Evolutionary conservation across 2,113 vertebrate species (phyloP), one percentile per base, ranked within the genome.

Genomic region (Calyptommatus sinebrachiatus): DNA sequence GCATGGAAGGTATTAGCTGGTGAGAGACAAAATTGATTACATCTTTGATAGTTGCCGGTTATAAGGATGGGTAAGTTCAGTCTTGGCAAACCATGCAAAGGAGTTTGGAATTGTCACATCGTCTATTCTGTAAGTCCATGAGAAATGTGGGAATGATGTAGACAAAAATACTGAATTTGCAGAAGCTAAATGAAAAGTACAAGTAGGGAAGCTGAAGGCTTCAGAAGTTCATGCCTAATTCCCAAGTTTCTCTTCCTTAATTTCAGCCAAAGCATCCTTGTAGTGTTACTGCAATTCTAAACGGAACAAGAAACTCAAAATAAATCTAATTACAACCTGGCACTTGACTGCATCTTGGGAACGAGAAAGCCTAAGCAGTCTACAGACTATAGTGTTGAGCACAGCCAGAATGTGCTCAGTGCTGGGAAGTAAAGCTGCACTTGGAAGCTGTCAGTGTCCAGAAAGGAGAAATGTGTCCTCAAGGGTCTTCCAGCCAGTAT

Each of bases 291-390:
- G 41, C 28, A 84, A 63, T 81, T 83, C 46, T 41, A 48, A 83
- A 41, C 62, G 57, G 77, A 81, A 67, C 67, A 6, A 20, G 46
- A 77, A 66, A 63, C 41, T 82, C 57, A 8, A 4, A 78, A 18
- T 87, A 79, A 84, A 85, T 74, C 63, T 78, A 50, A 71, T 50
- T 65, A 16, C 50, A 66, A 6, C 7, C 24, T 63, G 67, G 72
- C 28, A 73, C 22, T 53, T 73, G 63, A 85, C 70, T 53, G 70
- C 9, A 45, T 57, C 26, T n/a, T 28, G 65, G 77, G 80, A 84
- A 81, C 71, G 69, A 80, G 76, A 79, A 83, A 74, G 46, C n/a
- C 79, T 77, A 72, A 71, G 12, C 70, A 45, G 24, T 70, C 31
- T 50, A 24, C 67, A 35, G 48, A 80, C 67, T 16, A 71, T 0